Base-by-base conservation (phyloP, 2,888 invertebrate genomes). In the Dynastes hyllus region DNA sequence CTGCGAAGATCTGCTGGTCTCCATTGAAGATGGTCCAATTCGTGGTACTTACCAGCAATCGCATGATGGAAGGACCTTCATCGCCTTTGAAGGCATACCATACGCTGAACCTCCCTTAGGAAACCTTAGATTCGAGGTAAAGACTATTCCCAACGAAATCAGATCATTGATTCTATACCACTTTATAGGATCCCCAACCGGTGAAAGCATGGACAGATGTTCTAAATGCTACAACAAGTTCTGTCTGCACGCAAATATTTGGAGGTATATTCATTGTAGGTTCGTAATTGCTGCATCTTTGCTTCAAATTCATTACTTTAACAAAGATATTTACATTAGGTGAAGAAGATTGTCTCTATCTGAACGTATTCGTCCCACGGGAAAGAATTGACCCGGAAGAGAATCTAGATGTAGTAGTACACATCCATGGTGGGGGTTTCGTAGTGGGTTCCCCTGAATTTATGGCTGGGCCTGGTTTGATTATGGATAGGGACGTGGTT, bases 311-410 rank as follows among this genome's bases (percentile, higher is more conserved):
- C 55, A 16, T 22, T 16, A 2, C 55, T 8, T 55, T 22, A 16
- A 6, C n/a, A 6, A 4, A 11, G 29, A 37, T 11, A 8, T 22
- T 32, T 40, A 1, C 22, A 63, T 11, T 86, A 87, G 94, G 94
- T n/a, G 89, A 89, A 80, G 94, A 94, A 87, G 93, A 94, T 87
- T 94, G 94, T 81, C 88, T 94, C 0, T 93, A 91, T 83, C 80
- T 93, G 1, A 93, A 93, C 86, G 90, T 94, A 0, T 91, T 91
- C 83, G 92, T 92, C 0, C 93, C 94, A 0, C 29, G 86, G 87
- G n/a, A 88, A 87, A 87, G 88, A 45, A 87, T 89, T 77, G 87
- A 84, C 2, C 85, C 88, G 0, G 88, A 89, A 50, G 85, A 84
- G 77, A 84, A 86, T 58, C 81, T 89, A 66, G 89, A 90, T 53